Base-by-base conservation (phyloP, 2,113 vertebrate genomes). In the Channa maculata region DNA sequence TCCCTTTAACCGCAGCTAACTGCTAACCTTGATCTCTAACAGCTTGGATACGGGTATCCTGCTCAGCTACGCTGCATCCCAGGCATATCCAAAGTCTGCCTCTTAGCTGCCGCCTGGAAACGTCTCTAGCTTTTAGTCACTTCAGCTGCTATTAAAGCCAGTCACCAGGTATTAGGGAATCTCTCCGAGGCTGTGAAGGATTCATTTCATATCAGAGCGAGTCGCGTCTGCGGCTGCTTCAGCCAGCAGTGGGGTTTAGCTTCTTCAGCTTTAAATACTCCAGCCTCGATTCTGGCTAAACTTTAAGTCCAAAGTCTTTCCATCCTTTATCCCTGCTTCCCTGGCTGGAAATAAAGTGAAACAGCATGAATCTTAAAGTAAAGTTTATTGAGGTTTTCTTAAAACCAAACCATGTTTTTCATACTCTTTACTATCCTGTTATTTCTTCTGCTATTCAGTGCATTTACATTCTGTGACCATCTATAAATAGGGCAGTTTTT, bases 141-240 rank as follows among this genome's bases (percentile, higher is more conserved):
- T 79, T 53, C 60, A 71, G 49, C 79, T 65, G 65, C 57, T 80
- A 59, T 50, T 77, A 77, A 71, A 77, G 71, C 58, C 80, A 67
- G 44, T 9, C 60, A 75, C 54, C 77, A 62, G 66, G 66, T 66
- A 72, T 86, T 86, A 82, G 48, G 48, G 57, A 80, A 38, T 41
- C 57, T 76, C 60, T 84, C 39, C 37, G 3, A 69, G 60, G 45
- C 65, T 10, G 14, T 46, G 65, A 78, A 76, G 70, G 72, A 76
- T 79, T 86, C 49, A 73, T 59, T 74, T 84, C 63, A 79, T 79
- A 81, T 71, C 79, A 64, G 49, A 76, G 57, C 7, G 34, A 69
- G 57, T 45, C 4, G 3, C 49, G 65, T 75, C 52, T 14, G 3
- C 2, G 34, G 57, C 61, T 80, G 53, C 66, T 71, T 77, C 5